These are phyloP conservation scores for Nomada fabriciana DNA, from an alignment of 2,888 invertebrate species.

Conservation along the genomic window DNA sequence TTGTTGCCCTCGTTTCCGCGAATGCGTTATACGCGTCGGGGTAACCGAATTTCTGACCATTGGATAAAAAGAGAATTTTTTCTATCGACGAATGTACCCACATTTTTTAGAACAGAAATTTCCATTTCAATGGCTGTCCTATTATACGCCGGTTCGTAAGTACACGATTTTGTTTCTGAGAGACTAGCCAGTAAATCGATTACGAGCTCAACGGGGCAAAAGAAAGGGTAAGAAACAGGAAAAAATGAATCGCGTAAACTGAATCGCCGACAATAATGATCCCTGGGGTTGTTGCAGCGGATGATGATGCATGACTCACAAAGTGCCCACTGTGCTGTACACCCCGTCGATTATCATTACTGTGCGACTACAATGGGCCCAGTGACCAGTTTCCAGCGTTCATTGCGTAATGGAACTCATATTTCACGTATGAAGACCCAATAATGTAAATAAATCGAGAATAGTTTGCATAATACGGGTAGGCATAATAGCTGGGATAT, in stretches of 20 bases:
- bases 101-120: neutral
- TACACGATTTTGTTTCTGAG: neutral
- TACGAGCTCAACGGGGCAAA: constrained; percentile 9
- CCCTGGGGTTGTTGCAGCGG: constrained; percentile 53
- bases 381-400: constrained; percentile 56
- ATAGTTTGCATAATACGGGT: constrained; percentile 4
- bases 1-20: no score
- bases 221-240: neutral
- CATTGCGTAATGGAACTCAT: constrained; percentile 52
- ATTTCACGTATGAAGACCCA: constrained; percentile 51
- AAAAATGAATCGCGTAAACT: constrained; percentile 43
- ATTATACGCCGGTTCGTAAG: neutral
- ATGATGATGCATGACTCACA: constrained; percentile 71
- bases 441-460: constrained; percentile 45
- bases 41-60: no score
- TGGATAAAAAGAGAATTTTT: neutral
- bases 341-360: constrained; percentile 71
- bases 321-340: constrained; percentile 70
- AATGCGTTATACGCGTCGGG: no score
- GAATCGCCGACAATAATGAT: constrained; percentile 59
- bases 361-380: constrained; percentile 55
- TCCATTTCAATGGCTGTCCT: neutral
- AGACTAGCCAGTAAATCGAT: constrained; percentile 20
- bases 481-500: no score
- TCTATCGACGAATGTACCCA: neutral